Conservation (phyloP, 2,888 invertebrate genomes). For the Drosophila engyochracea region DNA sequence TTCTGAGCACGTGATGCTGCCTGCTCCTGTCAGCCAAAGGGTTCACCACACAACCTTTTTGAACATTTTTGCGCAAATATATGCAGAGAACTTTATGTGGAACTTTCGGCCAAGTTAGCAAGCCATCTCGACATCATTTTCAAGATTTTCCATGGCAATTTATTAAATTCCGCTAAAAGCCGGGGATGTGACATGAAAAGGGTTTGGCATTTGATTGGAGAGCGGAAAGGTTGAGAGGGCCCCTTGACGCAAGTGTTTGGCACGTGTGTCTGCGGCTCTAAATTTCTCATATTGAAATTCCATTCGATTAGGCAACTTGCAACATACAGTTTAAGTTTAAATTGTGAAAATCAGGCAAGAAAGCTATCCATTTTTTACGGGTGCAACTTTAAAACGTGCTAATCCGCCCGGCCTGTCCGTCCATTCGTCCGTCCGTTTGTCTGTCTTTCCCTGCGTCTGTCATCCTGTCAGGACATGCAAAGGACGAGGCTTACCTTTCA, state of each 20-base stretch:
- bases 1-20: neutral
- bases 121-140: conserved; percentile 30
- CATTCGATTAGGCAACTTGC: conserved; percentile 37
- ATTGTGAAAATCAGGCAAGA: conserved; percentile 4
- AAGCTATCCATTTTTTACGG: neutral
- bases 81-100: conserved; percentile 16
- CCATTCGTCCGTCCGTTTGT: conserved; percentile 10
- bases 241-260: conserved; percentile 34
- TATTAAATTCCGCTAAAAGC: conserved; percentile 52
- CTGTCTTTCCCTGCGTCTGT: conserved; percentile 4
- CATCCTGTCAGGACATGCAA: conserved; percentile 25
- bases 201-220: conserved; percentile 61
- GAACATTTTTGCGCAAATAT: conserved; percentile 14
- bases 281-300: conserved; percentile 48
- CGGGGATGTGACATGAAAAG: conserved; percentile 63
- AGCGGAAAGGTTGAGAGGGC: neutral
- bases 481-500: conserved; percentile 48
- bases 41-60: neutral
- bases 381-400: conserved; percentile 29
- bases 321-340: conserved; percentile 14
- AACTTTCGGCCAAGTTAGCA: conserved; percentile 7
- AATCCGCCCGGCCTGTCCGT: conserved; percentile 27
- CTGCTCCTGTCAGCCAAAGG: conserved; percentile 1
- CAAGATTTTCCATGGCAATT: conserved; percentile 39
- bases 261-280: conserved; percentile 23